These are phyloP conservation scores for Drosophila funebris DNA, from an alignment of 1,140 invertebrate genomes.

Conservation along the genomic window DNA sequence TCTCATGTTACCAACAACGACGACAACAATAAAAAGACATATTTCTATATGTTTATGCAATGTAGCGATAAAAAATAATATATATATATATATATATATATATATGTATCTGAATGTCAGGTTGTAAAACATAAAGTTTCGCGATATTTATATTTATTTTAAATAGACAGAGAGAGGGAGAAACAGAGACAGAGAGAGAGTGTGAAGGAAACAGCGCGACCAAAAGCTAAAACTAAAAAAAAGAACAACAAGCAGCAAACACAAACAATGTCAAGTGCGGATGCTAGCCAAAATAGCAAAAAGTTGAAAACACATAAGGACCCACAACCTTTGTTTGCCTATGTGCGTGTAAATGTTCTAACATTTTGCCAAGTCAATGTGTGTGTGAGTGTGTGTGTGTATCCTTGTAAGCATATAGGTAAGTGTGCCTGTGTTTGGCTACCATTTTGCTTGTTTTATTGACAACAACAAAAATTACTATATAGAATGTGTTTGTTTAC, in stretches of 20 bases:
- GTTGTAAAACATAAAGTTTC: constrained; percentile 68
- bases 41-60: constrained; percentile 34
- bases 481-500: constrained; percentile 37
- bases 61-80: constrained; percentile 16
- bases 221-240: constrained; percentile 48
- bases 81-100: constrained; percentile 32
- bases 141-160: constrained; percentile 72
- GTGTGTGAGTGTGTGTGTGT: neutral
- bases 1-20: constrained; percentile 35
- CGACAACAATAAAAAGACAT: constrained; percentile 57
- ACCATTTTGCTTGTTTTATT: constrained; percentile 62
- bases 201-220: neutral
- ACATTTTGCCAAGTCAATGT: neutral
- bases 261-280: constrained; percentile 66
- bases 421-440: constrained; percentile 35
- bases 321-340: constrained; percentile 39
- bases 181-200: neutral
- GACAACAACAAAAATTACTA: constrained; percentile 41
- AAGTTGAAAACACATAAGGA: constrained; percentile 65
- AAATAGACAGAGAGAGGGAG: constrained; percentile 10
- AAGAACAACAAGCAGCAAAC: constrained; percentile 11
- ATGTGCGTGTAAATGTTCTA: constrained; percentile 14
- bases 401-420: constrained; percentile 33
- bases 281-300: constrained; percentile 15
- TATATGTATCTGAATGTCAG: constrained; percentile 40